Evolutionary conservation across 1,140 invertebrate genomes (phyloP), one percentile per base, ranked within the genome.

Genomic region (Rhagoletis pomonella): DNA sequence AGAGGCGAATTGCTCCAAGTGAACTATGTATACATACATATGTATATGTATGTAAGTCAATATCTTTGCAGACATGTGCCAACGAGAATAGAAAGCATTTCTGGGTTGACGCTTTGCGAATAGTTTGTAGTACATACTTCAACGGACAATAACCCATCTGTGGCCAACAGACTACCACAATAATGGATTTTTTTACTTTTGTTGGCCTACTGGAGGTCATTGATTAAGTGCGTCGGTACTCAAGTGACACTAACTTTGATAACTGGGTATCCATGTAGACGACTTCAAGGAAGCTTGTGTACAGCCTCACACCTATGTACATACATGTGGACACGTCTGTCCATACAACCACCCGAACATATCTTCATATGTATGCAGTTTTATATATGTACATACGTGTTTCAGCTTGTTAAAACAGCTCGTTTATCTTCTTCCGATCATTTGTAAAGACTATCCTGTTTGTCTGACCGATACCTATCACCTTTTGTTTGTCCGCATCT

Each of bases 371-470:
- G 50, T 55, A 55, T 55, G 50, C 50, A 55, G 5, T 55, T 55
- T 29, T 29, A 29, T 29, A 29, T 29, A n/a, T n/a, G n/a, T n/a
- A 62, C 17, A 14, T 47, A 73, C 67, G 67, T 73, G 67, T 73
- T 73, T 73, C 39, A 73, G 44, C 67, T 73, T 73, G 67, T 73
- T 73, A 73, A 73, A 73, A 73, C 67, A 73, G 67, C 67, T 73
- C 67, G 67, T 73, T 73, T 47, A 73, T 73, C 67, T 73, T 73
- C 67, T 73, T 73, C 67, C 67, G 67, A 73, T 73, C 67, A 73
- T 73, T 73, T 73, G 67, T 73, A 73, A 14, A 42, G 67, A 44
- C 42, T 17, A 73, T 73, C 67, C 67, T 73, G 67, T 73, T 73
- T 73, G 67, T 44, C 42, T 73, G 67, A 73, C 67, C 67, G 67